Evolutionary conservation across 1,140 invertebrate species (phyloP), one percentile per base, ranked within the genome.

Genomic region (Gryon sp.): DNA sequence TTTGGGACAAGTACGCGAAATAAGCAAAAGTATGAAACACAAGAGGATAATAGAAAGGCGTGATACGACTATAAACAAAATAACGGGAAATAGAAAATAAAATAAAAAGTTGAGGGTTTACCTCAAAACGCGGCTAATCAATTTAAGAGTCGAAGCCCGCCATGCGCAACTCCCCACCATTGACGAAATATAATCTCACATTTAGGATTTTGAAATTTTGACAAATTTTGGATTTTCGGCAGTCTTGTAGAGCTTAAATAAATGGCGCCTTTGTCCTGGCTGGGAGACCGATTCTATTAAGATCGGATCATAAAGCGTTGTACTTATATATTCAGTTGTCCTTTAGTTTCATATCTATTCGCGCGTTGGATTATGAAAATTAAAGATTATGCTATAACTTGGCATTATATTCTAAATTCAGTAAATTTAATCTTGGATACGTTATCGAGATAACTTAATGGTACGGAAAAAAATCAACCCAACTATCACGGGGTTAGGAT

Each of bases 261-360:
- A 63, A 26, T 63, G 45, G 45, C 2, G 11, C 6, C 19, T 63
- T 8, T 40, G n/a, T 22, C 4, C 30, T 63, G 8, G 43, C 11
- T 8, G 59, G 45, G 3, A 1, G 45, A n/a, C 45, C 43, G 4
- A 63, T 50, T 5, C 3, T 38, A 6, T 19, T 50, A 3, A 36
- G 15, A 26, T 50, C 59, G 4, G 62, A 66, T 12, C 48, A 66
- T 38, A 16, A 18, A 2, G 62, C 62, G 1, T 18, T 66, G 2
- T n/a, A 53, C 36, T 1, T 66, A 28, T 15, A 32, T 66, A 18
- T 28, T 19, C 2, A 16, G 26, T 2, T 66, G 34, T 14, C 55
- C 43, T 2, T 28, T 48, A 7, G 8, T 40, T 0, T 48, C 34
- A 3, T n/a, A 36, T 24, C 28, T 22, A 1, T 16, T 50, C 0